phyloP scores from a whole-genome alignment of 1,140 invertebrate species.

The Chrysomallon squamiferum region DNA sequence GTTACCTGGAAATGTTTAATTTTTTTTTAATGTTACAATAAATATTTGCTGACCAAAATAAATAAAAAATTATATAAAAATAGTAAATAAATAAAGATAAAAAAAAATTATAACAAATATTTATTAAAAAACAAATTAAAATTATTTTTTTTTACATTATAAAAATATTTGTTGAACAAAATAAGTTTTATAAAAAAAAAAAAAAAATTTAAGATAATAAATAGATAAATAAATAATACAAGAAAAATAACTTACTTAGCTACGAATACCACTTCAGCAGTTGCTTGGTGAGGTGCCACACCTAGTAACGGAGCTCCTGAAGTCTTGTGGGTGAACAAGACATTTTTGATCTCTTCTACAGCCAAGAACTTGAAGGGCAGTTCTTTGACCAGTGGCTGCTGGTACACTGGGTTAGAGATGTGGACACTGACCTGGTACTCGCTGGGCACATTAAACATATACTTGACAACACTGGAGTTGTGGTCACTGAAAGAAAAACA shows the following conservation, averaged over 20 bases:
- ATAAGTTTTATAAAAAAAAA: too few species aligned
- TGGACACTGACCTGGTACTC: constrained; percentile 12
- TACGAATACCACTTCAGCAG: constrained; percentile 2
- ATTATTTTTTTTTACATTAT: too few species aligned
- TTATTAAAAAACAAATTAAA: too few species aligned
- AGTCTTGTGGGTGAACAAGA: neutral
- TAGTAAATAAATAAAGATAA: too few species aligned
- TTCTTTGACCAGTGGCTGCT: neutral
- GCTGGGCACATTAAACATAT: constrained; percentile 10
- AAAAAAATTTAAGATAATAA: too few species aligned
- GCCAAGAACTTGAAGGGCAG: constrained; percentile 10
- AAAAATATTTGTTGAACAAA: too few species aligned
- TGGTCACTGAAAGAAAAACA: constrained; percentile 8
- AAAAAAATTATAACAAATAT: too few species aligned
- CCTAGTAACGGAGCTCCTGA: constrained; percentile 7
- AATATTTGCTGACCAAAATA: too few species aligned
- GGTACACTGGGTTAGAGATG: constrained; percentile 6
- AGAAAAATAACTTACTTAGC: constrained; percentile 2
- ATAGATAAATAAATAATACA: too few species aligned
- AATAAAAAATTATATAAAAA: too few species aligned
- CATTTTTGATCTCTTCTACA: constrained; percentile 11
- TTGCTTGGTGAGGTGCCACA: neutral
- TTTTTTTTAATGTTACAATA: too few species aligned
- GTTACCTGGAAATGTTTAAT: too few species aligned
- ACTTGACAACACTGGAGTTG: constrained; percentile 11